Base-by-base conservation (phyloP, 2,888 invertebrate genomes). In the Pheosia tremula region DNA sequence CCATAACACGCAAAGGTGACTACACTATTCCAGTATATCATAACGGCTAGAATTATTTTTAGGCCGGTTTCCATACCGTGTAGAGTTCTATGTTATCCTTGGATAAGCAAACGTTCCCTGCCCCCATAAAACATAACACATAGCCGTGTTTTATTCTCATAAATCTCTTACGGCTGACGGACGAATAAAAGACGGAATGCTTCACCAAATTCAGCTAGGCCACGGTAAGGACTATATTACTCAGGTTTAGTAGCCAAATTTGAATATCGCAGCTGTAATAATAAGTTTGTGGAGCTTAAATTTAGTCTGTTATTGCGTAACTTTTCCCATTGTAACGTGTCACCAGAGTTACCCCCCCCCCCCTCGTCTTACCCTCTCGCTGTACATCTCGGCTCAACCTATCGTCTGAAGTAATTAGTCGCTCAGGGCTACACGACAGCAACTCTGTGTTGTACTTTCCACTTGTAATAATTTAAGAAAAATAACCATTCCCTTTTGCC, bases 251-350 rank as follows among this genome's bases (percentile, higher is more conserved):
- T 79, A 72, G 80, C 66, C 74, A 72, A 60, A 81, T 81, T 84
- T 57, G 70, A 60, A 52, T 67, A 71, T 62, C 61, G 57, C 39
- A 56, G 60, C 57, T 59, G 68, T 59, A 56, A 50, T 63, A 69
- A 75, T 76, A 77, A 72, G 68, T 68, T 68, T 72, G 75, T 68
- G 58, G 66, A 64, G 71, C 62, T 63, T 57, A 77, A 83, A 84
- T 79, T 83, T 82, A 81, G 81, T 83, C 83, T 81, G 83, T 89
- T 86, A 88, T 85, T 86, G 81, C 83, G 79, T 80, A 90, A 90
- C 85, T 89, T 88, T 88, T 82, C 82, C 81, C 85, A 87, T 88
- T 85, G 88, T 83, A 78, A 84, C 83, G 82, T 85, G 87, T 84
- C 82, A 79, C 80, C 77, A 75, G 71, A 65, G 64, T 59, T 24